Percentiles rank a stretch among this genome's conserved stretches.
These are phyloP conservation scores for Silvanus unidentatus DNA, from an alignment of 2,888 invertebrate genomes.

Conservation along the genomic window DNA sequence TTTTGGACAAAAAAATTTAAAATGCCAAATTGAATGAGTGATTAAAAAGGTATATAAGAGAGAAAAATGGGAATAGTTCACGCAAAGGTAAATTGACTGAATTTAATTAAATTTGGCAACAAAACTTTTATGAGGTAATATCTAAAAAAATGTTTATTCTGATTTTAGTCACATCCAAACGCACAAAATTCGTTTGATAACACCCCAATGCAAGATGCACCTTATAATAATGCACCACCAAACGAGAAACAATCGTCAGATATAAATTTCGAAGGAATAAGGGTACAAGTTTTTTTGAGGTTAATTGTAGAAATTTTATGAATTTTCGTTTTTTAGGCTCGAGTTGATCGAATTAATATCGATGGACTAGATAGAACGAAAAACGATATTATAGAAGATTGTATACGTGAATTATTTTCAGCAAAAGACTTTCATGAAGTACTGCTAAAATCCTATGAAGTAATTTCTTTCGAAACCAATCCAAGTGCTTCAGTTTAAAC, in stretches of 20 bases:
- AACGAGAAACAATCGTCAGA: constrained; percentile 35
- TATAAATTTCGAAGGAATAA: constrained; percentile 51
- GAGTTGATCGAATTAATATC: constrained; percentile 80
- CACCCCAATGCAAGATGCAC: too few species aligned
- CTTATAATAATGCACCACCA: too few species aligned
- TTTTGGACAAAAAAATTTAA: not conserved
- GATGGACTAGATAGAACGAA: constrained; percentile 82
- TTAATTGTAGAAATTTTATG: not conserved
- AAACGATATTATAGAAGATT: constrained; percentile 77
- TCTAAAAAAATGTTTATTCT: too few species aligned
- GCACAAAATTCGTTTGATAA: too few species aligned
- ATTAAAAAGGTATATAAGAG: not conserved
- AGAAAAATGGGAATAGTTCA: not conserved
- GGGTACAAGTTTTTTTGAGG: constrained; percentile 38
- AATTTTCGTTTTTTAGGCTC: constrained; percentile 52
- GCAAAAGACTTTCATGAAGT: constrained; percentile 84
- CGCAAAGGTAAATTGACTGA: not conserved
- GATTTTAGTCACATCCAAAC: too few species aligned
- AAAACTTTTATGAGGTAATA: too few species aligned
- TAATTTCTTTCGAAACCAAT: constrained; percentile 33
- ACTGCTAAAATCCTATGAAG: constrained; percentile 61
- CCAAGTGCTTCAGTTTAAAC: too few species aligned
- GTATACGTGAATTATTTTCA: constrained; percentile 75
- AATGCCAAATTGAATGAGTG: not conserved
- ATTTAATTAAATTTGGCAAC: too few species aligned